Base-by-base conservation (phyloP, 2,113 vertebrate species). In the Athene cunicularia region DNA sequence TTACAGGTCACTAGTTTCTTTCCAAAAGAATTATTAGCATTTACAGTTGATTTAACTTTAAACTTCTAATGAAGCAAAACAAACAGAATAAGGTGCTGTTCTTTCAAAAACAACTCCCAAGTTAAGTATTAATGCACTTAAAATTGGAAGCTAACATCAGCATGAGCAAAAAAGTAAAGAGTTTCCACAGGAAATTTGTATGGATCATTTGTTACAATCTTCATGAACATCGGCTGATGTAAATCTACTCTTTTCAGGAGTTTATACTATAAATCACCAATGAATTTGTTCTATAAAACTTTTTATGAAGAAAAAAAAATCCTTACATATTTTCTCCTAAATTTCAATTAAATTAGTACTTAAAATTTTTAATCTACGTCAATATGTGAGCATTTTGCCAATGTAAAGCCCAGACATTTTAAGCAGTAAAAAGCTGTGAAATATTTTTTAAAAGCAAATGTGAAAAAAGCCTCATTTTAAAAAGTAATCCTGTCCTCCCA, bases 41-140 rank as follows among this genome's bases (percentile, higher is more conserved):
- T 96, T 86, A 86, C 63, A 75, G 71, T 64, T 92, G 90, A 83
- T 79, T 96, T 96, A 94, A 90, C 58, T 95, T 88, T 76, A 92
- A 66, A 84, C 49, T n/a, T 90, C 67, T 95, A 97, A 94, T 93
- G 86, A 94, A 93, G 89, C 91, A 93, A 96, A 95, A 64, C 88
- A 93, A 96, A 95, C 45, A 90, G 55, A 96, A 33, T 82, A 72
- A 70, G 82, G 55, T 50, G 56, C 45, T 92, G 85, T 77, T 91
- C 79, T 80, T 95, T 94, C 72, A 89, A 86, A 93, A 96, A 68
- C n/a, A 94, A 64, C 28, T 91, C 35, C 45, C 71, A 79, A 89
- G 97, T 97, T 97, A 96, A 97, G 94, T 67, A 95, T 91, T 95
- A 94, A 97, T 49, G 7, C 23, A 64, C 43, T 80, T 90, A 59